phyloP scores from a whole-genome alignment of 2,797 vertebrate genomes.

The Hoplostethus atlanticus region DNA sequence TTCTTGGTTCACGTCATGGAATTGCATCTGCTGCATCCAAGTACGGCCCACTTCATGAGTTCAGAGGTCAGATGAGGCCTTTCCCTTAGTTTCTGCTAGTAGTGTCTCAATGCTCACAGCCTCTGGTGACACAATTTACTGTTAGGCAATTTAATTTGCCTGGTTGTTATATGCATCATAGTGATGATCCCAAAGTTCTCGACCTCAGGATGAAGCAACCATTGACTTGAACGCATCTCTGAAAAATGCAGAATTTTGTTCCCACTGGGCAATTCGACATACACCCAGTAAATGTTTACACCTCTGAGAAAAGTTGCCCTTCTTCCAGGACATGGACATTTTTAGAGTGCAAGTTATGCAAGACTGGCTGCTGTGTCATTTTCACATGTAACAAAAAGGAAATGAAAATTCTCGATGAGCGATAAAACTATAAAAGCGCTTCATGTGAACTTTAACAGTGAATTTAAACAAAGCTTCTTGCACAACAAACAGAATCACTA shows the following conservation, averaged over 20 bases:
- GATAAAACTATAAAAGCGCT: not conserved
- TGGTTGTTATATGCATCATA: too few relatives aligned
- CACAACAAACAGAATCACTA: not conserved
- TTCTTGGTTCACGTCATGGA: constrained; percentile 14
- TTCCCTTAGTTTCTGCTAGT: constrained; percentile 7
- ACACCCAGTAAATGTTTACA: too few relatives aligned
- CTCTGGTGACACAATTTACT: not conserved
- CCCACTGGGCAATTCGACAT: too few relatives aligned
- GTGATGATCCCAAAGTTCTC: too few relatives aligned
- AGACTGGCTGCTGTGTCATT: not conserved
- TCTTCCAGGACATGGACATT: not conserved
- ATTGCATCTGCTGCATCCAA: constrained; percentile 1
- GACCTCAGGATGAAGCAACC: too few relatives aligned
- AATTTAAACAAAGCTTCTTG: not conserved
- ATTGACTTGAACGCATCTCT: too few relatives aligned
- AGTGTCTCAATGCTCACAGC: not conserved
- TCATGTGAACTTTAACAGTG: not conserved
- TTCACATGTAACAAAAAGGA: not conserved
- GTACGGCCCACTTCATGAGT: not conserved
- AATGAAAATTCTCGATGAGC: too few relatives aligned
- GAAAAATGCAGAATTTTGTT: too few relatives aligned
- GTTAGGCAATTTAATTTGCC: not conserved
- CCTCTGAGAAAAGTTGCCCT: too few relatives aligned
- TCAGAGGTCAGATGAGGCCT: not conserved
- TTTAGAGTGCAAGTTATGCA: not conserved